These are phyloP conservation scores for Aleiodes sp. DNA, from an alignment of 1,140 invertebrate species.

Conservation along the genomic window DNA sequence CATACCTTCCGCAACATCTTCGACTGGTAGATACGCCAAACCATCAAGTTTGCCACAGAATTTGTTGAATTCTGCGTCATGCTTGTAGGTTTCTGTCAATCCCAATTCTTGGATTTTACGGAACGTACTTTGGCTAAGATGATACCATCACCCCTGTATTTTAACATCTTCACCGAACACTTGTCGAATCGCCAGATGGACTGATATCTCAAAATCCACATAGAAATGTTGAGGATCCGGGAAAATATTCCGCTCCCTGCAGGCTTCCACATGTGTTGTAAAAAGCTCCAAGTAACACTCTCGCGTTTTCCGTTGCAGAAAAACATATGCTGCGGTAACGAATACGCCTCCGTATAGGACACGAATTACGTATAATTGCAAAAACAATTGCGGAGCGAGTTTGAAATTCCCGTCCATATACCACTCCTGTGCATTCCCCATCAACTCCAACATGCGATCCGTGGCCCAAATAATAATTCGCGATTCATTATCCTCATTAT, in stretches of 20 bases:
- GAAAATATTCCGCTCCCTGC: not conserved
- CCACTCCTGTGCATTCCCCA: not conserved
- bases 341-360: not conserved
- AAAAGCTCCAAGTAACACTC: too few relatives aligned
- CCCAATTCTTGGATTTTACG: not conserved
- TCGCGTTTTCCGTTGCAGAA: not conserved
- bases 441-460: not conserved
- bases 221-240: not conserved
- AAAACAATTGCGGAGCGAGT: not conserved
- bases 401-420: constrained; percentile 22
- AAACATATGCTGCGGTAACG: not conserved
- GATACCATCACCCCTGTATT: constrained; percentile 13
- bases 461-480: constrained; percentile 14
- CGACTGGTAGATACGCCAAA: not conserved
- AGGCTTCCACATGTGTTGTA: not conserved
- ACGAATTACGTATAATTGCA: constrained; percentile 1
- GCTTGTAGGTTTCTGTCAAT: not conserved
- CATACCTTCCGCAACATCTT: constrained; percentile 6
- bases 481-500: not conserved
- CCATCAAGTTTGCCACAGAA: constrained; percentile 19
- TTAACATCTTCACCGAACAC: not conserved
- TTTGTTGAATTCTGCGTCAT: constrained; percentile 7
- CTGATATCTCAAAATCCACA: not conserved
- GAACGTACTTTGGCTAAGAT: constrained; percentile 11
- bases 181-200: not conserved